phyloP scores from a whole-genome alignment of 2,888 invertebrate species.

The Nymphalis urticae region DNA sequence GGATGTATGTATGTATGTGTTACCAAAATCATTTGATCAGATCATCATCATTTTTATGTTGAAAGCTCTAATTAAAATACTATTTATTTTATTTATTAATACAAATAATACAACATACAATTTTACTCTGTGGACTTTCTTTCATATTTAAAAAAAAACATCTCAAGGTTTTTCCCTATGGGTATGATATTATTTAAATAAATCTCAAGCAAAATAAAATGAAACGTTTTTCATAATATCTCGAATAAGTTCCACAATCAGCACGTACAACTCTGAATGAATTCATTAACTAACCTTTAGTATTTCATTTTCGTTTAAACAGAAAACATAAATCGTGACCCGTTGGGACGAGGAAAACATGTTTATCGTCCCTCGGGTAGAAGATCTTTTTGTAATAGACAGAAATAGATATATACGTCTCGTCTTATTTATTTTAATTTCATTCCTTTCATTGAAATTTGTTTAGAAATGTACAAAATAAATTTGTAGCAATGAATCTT shows the following conservation, averaged over 20 bases:
- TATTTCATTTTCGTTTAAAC: slow-evolving; percentile 20
- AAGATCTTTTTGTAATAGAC: slow-evolving; percentile 23
- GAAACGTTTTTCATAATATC: neutral
- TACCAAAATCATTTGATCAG: no score
- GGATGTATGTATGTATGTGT: no score
- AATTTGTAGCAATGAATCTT: no score
- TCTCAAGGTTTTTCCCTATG: no score
- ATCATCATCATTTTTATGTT: no score
- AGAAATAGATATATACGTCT: slow-evolving; percentile 6
- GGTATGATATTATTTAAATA: neutral
- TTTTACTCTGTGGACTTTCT: no score
- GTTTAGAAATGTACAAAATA: neutral
- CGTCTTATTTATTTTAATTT: slow-evolving; percentile 17
- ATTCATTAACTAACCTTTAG: slow-evolving; percentile 9
- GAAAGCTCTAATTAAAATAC: no score
- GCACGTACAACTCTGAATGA: slow-evolving; percentile 4
- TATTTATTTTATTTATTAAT: no score
- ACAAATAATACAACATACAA: no score
- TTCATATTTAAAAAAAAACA: no score
- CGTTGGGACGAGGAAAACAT: slow-evolving; percentile 14
- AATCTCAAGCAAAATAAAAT: neutral
- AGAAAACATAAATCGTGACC: slow-evolving; percentile 17
- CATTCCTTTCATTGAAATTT: slow-evolving; percentile 12
- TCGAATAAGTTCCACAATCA: neutral
- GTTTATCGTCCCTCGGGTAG: slow-evolving; percentile 18